phyloP scores from a whole-genome alignment of 2,113 vertebrate species.

The Apodemus sylvaticus region DNA sequence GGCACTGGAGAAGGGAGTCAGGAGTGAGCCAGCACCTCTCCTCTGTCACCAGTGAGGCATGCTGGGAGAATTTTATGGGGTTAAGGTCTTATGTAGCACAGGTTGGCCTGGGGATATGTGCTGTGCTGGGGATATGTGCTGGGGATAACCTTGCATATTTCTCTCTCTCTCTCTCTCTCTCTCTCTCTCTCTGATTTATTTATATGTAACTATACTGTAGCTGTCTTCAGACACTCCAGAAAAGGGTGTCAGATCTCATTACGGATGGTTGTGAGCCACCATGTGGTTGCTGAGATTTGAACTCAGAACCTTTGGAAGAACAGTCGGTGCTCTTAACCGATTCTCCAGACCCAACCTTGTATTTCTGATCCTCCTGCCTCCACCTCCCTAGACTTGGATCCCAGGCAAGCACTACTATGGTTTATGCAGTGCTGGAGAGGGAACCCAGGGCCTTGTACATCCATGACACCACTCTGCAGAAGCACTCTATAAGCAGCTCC shows the following conservation, averaged over 20 bases:
- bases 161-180: no score
- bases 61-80: not conserved
- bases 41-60: no score
- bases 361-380: not conserved
- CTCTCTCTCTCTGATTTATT: no score
- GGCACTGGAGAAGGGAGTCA: not conserved
- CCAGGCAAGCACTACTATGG: not conserved
- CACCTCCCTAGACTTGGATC: not conserved
- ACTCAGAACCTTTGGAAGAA: no score
- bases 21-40: not conserved
- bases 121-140: rapidly evolving
- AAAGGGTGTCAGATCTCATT: no score
- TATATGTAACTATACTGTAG: no score
- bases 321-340: no score
- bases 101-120: no score
- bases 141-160: not conserved
- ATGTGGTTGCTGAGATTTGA: no score
- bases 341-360: no score
- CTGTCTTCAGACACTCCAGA: no score
- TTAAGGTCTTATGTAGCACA: not conserved
- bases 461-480: not conserved
- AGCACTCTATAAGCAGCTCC: not conserved
- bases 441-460: not conserved
- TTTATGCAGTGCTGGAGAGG: not conserved
- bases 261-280: no score